These are phyloP conservation scores for Spinus olivaceus DNA, from an alignment of 2,797 vertebrate genomes.

Conservation along the genomic window DNA sequence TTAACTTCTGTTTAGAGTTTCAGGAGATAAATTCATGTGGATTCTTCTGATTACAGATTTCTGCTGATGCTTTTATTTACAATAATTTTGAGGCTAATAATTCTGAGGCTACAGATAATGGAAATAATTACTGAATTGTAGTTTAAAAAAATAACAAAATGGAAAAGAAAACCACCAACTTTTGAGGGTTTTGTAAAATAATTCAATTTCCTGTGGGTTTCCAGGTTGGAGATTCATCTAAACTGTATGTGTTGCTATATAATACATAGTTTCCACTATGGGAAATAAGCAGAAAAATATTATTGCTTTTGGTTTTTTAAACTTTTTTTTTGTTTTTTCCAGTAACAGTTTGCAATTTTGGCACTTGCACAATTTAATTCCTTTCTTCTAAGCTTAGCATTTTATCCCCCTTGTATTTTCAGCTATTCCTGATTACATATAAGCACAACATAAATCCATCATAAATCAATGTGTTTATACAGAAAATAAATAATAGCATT, in stretches of 20 bases:
- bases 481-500: neutral
- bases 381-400: neutral
- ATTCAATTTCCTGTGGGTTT: neutral
- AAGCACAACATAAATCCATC: conserved; percentile 18
- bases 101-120: neutral
- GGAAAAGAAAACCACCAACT: fast-evolving
- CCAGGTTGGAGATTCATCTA: neutral
- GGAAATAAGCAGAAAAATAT: neutral
- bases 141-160: neutral
- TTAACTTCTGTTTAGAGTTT: neutral
- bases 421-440: neutral
- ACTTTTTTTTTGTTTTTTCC: neutral
- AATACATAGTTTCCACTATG: neutral
- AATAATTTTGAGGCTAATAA: neutral
- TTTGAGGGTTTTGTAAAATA: neutral
- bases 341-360: neutral
- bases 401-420: neutral
- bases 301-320: neutral
- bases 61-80: neutral
- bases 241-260: neutral
- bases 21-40: neutral
- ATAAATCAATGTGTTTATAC: neutral
- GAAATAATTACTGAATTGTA: neutral
- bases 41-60: neutral
- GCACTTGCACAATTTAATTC: neutral